These are phyloP conservation scores for Corydoras sp. DNA, from an alignment of 2,113 vertebrate genomes.

Conservation along the genomic window DNA sequence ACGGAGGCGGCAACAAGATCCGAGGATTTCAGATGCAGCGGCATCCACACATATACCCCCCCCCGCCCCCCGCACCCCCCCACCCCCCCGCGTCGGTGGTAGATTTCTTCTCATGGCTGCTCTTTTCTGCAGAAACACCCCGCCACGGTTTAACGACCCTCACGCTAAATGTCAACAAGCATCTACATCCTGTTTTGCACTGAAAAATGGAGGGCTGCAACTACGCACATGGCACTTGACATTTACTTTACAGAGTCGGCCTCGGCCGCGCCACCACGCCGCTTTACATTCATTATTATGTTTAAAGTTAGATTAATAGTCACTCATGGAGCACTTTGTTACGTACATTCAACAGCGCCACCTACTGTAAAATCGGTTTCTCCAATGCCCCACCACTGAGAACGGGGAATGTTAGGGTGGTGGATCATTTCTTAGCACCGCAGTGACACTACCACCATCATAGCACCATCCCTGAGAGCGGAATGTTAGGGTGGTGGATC, in stretches of 20 bases:
- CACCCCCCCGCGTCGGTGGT: constrained; percentile 12
- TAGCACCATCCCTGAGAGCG: too few relatives aligned
- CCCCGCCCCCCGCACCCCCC: constrained; percentile 20
- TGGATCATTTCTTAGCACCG: too few relatives aligned
- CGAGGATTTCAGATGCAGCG: constrained; percentile 1
- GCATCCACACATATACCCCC: constrained; percentile 23
- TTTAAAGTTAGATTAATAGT: too few relatives aligned
- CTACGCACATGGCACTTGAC: constrained; percentile 36
- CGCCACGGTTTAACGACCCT: constrained; percentile 14
- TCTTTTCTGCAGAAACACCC: constrained; percentile 7
- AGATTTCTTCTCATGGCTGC: constrained; percentile 21
- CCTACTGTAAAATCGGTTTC: too few relatives aligned
- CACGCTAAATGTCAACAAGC: constrained; percentile 32
- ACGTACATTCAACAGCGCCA: too few relatives aligned
- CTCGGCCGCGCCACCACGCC: too few relatives aligned
- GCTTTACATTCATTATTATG: too few relatives aligned
- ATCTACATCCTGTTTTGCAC: constrained; percentile 31
- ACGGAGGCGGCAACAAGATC: not conserved
- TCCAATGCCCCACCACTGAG: too few relatives aligned
- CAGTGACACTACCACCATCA: too few relatives aligned
- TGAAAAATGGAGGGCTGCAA: constrained; percentile 17
- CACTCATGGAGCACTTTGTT: too few relatives aligned
- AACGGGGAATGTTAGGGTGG: too few relatives aligned
- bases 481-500: too few relatives aligned
- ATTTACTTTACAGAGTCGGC: constrained; percentile 30